These are phyloP conservation scores for Mantis religiosa DNA, from an alignment of 2,888 invertebrate species.

Conservation along the genomic window DNA sequence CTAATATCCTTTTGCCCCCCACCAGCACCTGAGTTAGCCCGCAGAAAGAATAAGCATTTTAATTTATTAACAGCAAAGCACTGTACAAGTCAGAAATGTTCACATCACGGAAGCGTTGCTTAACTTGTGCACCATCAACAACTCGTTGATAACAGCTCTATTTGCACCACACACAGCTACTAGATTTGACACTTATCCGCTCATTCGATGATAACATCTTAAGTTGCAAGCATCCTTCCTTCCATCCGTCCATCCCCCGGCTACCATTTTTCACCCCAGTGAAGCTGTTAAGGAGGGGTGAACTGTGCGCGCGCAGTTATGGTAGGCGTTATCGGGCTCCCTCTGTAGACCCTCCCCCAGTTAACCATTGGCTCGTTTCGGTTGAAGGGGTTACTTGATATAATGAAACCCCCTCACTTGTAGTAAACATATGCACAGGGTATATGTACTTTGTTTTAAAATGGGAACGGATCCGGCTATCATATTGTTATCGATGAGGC, in stretches of 20 bases:
- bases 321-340: not conserved
- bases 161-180: not conserved
- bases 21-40: not conserved
- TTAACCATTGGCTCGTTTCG: not conserved
- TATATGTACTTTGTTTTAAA: not conserved
- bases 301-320: not conserved
- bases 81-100: not conserved
- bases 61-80: not conserved
- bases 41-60: not conserved
- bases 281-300: not conserved
- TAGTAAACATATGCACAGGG: constrained; percentile 8
- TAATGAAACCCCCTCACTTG: not conserved
- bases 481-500: constrained; percentile 12
- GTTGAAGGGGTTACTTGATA: constrained; percentile 8
- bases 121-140: not conserved
- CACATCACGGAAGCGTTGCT: not conserved
- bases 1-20: not conserved
- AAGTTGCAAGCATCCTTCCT: not conserved
- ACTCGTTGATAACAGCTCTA: not conserved
- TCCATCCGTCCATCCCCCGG: not conserved
- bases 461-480: constrained; percentile 11
- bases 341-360: not conserved
- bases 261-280: not conserved
- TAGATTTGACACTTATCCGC: constrained; percentile 3
- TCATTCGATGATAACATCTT: not conserved